Evolutionary conservation across 2,888 invertebrate species (phyloP).

Genomic region (Cantharis lateralis): DNA sequence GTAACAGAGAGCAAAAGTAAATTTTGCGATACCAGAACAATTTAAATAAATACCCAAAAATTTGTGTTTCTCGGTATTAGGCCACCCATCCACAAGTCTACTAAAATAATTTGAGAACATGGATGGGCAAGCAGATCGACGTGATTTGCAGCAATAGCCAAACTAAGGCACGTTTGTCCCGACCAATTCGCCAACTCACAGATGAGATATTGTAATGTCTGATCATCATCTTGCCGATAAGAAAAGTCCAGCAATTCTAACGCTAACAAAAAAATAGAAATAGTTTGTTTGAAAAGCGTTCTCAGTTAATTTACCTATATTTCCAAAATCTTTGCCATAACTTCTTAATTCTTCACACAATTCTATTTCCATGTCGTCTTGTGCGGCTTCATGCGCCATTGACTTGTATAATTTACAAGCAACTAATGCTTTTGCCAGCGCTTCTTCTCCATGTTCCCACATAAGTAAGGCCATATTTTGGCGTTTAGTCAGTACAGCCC

Average conservation of each 20-base stretch:
- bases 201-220: slow-evolving; percentile 92
- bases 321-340: slow-evolving; percentile 92
- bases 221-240: slow-evolving; percentile 94
- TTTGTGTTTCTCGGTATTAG: slow-evolving; percentile 93
- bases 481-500: slow-evolving; percentile 96
- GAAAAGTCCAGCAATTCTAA: slow-evolving; percentile 93
- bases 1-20: slow-evolving; percentile 56
- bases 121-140: slow-evolving; percentile 88
- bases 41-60: slow-evolving; percentile 74
- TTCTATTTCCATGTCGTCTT: slow-evolving; percentile 97
- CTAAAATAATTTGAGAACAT: slow-evolving; percentile 94
- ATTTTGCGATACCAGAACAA: slow-evolving; percentile 16
- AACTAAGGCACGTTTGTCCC: slow-evolving; percentile 94
- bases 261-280: slow-evolving; percentile 61
- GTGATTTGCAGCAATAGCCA: slow-evolving; percentile 96
- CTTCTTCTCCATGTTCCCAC: slow-evolving; percentile 99
- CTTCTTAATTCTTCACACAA: slow-evolving; percentile 90
- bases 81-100: slow-evolving; percentile 99
- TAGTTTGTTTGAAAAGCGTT: too few relatives aligned
- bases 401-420: slow-evolving; percentile 95
- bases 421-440: slow-evolving; percentile 92
- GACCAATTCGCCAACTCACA: slow-evolving; percentile 98
- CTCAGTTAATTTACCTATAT: slow-evolving; percentile 58
- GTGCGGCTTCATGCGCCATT: slow-evolving; percentile 97
- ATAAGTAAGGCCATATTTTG: slow-evolving; percentile 97